phyloP scores from a whole-genome alignment of 1,140 invertebrate species.

The Heliconius himera region DNA sequence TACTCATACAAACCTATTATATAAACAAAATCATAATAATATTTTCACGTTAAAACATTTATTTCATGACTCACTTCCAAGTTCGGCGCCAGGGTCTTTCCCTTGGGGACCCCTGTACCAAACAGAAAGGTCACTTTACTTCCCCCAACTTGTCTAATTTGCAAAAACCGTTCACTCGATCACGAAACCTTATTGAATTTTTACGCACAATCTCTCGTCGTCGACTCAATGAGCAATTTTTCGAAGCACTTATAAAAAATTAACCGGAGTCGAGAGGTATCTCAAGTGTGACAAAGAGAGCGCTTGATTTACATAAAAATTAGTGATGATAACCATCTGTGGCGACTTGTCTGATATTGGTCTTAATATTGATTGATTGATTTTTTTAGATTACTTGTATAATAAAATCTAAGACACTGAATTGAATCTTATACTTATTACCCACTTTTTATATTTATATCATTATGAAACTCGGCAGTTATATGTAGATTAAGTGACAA shows the following conservation, averaged over 20 bases:
- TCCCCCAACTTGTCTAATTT: conserved; percentile 26
- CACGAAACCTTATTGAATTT: conserved; percentile 38
- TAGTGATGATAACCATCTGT: conserved; percentile 1
- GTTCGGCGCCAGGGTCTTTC: neutral
- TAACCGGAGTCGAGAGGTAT: neutral
- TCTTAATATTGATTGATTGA: neutral
- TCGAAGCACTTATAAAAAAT: conserved; percentile 18
- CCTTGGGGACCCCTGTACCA: neutral
- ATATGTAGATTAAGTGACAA: no score
- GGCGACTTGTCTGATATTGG: neutral
- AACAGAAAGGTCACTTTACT: conserved; percentile 26
- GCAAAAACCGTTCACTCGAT: conserved; percentile 33
- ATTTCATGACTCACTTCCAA: conserved; percentile 6
- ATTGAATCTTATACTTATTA: no score
- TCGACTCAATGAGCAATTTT: conserved; percentile 34
- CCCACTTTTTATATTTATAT: no score
- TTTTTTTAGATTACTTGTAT: no score
- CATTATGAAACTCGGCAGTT: no score
- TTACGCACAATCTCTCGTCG: conserved; percentile 35
- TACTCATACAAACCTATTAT: neutral
- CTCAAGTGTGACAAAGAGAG: conserved; percentile 7
- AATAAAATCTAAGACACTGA: no score
- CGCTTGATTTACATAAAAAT: conserved; percentile 7
- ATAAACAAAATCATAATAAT: neutral
- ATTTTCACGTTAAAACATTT: neutral